Evolutionary conservation across 2,113 vertebrate genomes (phyloP), one percentile per base, ranked within the genome.

Genomic region (Vulpes ferrilata): DNA sequence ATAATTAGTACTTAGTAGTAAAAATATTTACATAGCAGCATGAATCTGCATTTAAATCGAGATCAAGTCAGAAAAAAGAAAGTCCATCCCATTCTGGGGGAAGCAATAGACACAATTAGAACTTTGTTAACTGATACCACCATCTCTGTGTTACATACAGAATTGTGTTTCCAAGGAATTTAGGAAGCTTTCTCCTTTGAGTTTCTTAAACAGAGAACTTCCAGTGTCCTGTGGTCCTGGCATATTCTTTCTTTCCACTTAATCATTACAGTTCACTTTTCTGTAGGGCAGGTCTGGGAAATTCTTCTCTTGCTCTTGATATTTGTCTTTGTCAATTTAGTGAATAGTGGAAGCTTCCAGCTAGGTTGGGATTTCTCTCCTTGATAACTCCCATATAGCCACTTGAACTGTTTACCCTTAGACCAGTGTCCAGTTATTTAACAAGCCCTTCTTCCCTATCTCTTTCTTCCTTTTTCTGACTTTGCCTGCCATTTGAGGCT

Each of bases 261-360:
- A 67, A 80, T 88, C 11, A 59, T 32, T 65, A 51, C 0, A 71
- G 4, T 64, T 90, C 35, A 83, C 38, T 82, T 65, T 48, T 48
- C 51, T 85, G 19, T 86, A 51, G 78, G 35, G 20, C 10, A 92
- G 1, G 20, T 71, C 35, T 82, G 30, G 69, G 60, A 53, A 59
- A 86, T 76, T 95, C 22, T 89, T 86, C 82, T 95, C 27, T 95
- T 59, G 4, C 82, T 83, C 30, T 89, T 78, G 51, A 1, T 79
- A 23, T 87, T 81, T 88, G 32, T 90, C 27, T 90, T n/a, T 51
- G 69, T 71, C 35, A 71, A 55, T 60, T 71, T 80, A 65, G 59
- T 90, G 55, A 81, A 67, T 0, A n/a, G 13, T 7, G 32, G 64
- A 84, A 53, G 11, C 55, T 97, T 69, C 80, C 35, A 32, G 7